Base-by-base conservation (phyloP, 2,888 invertebrate species). In the Beris morrisii region DNA sequence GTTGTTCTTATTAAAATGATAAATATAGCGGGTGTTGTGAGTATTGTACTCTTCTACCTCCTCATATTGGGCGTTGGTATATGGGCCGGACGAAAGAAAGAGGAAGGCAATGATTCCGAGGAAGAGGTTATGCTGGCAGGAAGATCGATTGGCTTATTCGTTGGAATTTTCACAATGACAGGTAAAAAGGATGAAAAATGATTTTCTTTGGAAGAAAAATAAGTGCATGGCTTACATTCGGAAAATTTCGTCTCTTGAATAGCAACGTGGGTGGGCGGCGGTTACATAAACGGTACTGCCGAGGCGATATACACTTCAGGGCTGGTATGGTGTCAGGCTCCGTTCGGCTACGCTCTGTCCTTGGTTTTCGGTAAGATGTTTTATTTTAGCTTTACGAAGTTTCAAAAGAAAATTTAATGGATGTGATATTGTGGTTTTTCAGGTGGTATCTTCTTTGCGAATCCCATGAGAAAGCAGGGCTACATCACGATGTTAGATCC, bases 261-360 rank as follows among this genome's bases (percentile, higher is more conserved):
- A 94, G 97, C 98, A 55, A 99, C 98, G 13, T 99, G 99, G 98
- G 98, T 99, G 63, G 99, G 98, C 70, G 98, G 99, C 52, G 98
- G 97, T 59, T 99, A 98, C 84, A 99, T 99, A 80, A 99, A 99
- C 81, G 98, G 98, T 70, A 97, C 98, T 15, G 97, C 98, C 31
- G 98, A 99, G 83, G 93, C 93, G 55, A 94, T 98, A 75, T 97
- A 94, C 83, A 93, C 93, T 48, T 88, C 86, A 69, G 97, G 96
- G 1, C 83, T 98, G 76, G 88, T 97, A 52, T 97, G 97, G 95
- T 97, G 97, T 81, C 97, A 97, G 84, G 98, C 98, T 64, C 98
- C 98, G n/a, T 93, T 99, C 81, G 98, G 98, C 67, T 98, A 99
- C 81, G 93, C 97, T 5, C 86, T 97, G 67, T 96, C 96, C 72